Evolutionary conservation across 2,888 invertebrate genomes (phyloP).

Genomic region (Eristalis pertinax): DNA sequence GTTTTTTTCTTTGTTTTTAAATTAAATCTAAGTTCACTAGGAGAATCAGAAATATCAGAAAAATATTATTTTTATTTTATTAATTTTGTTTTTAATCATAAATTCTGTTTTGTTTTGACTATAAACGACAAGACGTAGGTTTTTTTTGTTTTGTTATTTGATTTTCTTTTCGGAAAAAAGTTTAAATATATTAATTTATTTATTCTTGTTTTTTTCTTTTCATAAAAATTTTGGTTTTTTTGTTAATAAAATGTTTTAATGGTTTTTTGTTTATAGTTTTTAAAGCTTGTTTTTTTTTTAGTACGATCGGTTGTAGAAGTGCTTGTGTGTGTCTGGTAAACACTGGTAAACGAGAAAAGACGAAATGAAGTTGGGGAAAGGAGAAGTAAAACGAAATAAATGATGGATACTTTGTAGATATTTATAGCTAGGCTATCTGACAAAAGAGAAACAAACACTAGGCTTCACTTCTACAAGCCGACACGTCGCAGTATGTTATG

Average conservation of each 20-base stretch:
- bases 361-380: neutral
- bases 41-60: constrained; percentile 70
- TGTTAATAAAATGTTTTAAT: constrained; percentile 3
- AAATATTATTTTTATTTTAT: constrained; percentile 56
- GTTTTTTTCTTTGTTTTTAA: constrained; percentile 44
- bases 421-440: constrained; percentile 63
- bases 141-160: constrained; percentile 7
- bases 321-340: constrained; percentile 21
- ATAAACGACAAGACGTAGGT: constrained; percentile 59
- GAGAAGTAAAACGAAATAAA: neutral
- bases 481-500: constrained; percentile 54
- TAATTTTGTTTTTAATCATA: constrained; percentile 9
- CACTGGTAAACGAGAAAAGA: constrained; percentile 14
- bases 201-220: constrained; percentile 22
- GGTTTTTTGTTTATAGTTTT: constrained; percentile 31
- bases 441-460: constrained; percentile 27
- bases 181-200: constrained; percentile 53
- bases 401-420: neutral
- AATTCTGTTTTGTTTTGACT: constrained; percentile 40
- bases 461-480: constrained; percentile 42
- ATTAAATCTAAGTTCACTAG: constrained; percentile 71
- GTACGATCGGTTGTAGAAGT: constrained; percentile 60
- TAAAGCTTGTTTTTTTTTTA: constrained; percentile 69
- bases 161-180: constrained; percentile 38
- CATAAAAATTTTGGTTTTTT: constrained; percentile 45